Conservation (phyloP, 2,113 vertebrate genomes). For the Elachura formosa region DNA sequence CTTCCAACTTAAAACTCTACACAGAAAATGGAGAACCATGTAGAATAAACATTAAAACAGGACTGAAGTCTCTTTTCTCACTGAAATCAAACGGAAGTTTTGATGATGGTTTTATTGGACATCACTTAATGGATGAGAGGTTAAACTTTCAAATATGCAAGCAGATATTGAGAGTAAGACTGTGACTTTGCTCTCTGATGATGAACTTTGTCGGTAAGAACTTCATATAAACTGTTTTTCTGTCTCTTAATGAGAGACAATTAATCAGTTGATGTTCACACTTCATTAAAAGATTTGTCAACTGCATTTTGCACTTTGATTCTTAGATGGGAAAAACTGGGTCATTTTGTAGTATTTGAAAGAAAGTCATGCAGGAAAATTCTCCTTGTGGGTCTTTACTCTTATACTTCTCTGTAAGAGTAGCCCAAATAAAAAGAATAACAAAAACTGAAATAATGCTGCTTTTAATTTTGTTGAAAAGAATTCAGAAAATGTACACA, state of each 20-base stretch:
- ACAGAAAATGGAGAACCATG: neutral
- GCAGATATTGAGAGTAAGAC: neutral
- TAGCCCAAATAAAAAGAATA: neutral
- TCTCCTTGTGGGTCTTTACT: neutral
- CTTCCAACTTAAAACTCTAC: neutral
- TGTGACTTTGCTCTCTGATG: neutral
- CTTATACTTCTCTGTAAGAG: neutral
- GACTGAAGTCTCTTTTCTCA: neutral
- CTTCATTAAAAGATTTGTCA: neutral
- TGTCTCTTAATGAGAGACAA: neutral
- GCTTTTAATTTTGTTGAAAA: neutral
- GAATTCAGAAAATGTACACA: neutral
- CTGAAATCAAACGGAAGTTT: neutral
- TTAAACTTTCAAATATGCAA: neutral
- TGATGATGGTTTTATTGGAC: neutral
- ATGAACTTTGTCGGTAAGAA: neutral
- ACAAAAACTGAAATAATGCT: neutral
- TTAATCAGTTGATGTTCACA: neutral
- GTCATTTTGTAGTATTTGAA: neutral
- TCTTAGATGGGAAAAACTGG: neutral
- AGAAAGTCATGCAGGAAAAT: neutral
- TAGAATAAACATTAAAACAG: neutral
- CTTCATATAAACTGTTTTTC: neutral
- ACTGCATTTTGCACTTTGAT: neutral
- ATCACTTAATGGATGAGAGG: rapidly evolving